A percentile compares a stretch with the other conserved stretches of the same genome.
These are phyloP conservation scores for Danio aesculapii DNA, from an alignment of 2,797 vertebrate genomes.

Conservation along the genomic window DNA sequence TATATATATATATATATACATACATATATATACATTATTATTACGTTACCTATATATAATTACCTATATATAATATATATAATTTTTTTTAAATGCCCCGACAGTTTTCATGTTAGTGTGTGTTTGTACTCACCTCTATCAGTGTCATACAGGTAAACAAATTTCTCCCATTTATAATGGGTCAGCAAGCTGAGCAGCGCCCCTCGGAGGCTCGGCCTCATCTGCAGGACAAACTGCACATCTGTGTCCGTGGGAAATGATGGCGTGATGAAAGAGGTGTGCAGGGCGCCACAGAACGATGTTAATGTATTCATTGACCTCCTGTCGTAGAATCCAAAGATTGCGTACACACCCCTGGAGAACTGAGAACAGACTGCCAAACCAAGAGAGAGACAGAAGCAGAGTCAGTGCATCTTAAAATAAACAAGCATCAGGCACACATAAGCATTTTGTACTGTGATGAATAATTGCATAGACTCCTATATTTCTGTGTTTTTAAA, in stretches of 20 bases:
- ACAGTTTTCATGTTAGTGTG: constrained; percentile 4
- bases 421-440: background rate
- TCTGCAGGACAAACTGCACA: constrained; percentile 97
- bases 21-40: no score
- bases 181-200: constrained; percentile 89
- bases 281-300: constrained; percentile 96
- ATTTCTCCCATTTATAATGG: constrained; percentile 97
- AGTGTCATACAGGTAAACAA: constrained; percentile 98
- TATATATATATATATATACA: no score
- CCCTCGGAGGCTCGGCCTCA: constrained; percentile 91
- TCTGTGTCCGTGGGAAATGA: constrained; percentile 95
- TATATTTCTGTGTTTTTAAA: background rate
- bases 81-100: no score
- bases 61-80: no score
- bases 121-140: constrained; percentile 89
- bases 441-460: background rate
- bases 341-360: constrained; percentile 96
- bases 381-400: constrained; percentile 47
- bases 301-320: constrained; percentile 99
- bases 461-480: no score
- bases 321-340: constrained; percentile 98
- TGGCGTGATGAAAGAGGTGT: constrained; percentile 97
- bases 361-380: constrained; percentile 96
- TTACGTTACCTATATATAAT: no score
- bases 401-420: constrained; percentile 16